Conservation (phyloP, 53 echinoderm and acorn worm genomes). For the Paracentrotus lividus region DNA sequence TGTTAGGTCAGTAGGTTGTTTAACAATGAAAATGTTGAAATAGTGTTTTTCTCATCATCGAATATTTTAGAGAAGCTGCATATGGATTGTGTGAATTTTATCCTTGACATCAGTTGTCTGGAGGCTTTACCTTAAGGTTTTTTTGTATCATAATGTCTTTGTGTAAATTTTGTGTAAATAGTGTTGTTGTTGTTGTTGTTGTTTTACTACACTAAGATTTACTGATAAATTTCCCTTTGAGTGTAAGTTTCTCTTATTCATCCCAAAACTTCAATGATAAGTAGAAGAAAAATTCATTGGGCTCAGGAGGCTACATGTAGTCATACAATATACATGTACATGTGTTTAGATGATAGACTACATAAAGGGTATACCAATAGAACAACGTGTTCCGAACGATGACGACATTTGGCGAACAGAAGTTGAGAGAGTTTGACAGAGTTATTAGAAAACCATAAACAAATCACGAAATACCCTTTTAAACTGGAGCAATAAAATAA, state of each 20-base stretch:
- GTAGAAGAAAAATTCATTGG: not conserved
- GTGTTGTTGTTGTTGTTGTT: not conserved
- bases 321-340: no score
- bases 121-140: no score
- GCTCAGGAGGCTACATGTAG: not conserved
- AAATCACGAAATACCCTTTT: conserved; percentile 59
- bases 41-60: not conserved
- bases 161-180: not conserved
- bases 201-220: not conserved
- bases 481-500: conserved; percentile 59
- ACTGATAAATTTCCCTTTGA: not conserved
- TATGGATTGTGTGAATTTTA: no score
- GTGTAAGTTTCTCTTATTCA: not conserved
- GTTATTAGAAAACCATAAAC: conserved; percentile 69
- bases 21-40: not conserved
- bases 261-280: no score
- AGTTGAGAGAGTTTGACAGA: conserved; percentile 63
- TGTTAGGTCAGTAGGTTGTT: not conserved
- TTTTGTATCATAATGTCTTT: not conserved
- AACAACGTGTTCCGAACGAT: not conserved
- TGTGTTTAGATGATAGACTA: not conserved
- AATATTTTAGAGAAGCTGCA: not conserved
- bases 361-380: not conserved
- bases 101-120: no score
- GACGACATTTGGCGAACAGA: conserved; percentile 65